Evolutionary conservation across 2,888 invertebrate species (phyloP).

Genomic region (Poecilus cupreus): DNA sequence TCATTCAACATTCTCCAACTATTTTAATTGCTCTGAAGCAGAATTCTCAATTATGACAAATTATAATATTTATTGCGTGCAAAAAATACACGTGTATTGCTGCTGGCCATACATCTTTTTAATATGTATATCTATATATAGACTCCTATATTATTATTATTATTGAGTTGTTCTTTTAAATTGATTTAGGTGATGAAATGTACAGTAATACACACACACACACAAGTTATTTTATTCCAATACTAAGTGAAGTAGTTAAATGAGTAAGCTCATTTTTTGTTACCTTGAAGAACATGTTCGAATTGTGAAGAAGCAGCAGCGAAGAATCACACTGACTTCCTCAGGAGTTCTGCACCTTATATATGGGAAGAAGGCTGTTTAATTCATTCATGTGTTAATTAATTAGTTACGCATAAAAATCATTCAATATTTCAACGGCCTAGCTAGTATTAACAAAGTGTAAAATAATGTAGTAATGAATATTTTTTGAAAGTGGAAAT

Average conservation of each 20-base stretch:
- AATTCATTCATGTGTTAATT: constrained; percentile 35
- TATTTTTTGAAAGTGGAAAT: constrained; percentile 44
- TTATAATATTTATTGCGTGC: not conserved
- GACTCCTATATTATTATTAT: too few species aligned
- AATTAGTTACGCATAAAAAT: constrained; percentile 48
- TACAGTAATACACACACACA: too few species aligned
- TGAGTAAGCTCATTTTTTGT: not conserved
- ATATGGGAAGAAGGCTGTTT: not conserved
- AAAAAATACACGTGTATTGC: constrained; percentile 37
- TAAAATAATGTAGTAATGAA: constrained; percentile 36
- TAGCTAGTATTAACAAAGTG: constrained; percentile 6
- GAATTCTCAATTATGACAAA: not conserved
- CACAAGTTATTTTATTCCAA: too few species aligned
- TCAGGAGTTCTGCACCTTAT: not conserved
- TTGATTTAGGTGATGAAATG: too few species aligned
- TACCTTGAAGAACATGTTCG: constrained; percentile 49
- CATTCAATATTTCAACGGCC: not conserved
- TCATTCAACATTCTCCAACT: not conserved
- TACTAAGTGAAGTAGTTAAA: too few species aligned
- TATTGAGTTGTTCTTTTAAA: too few species aligned
- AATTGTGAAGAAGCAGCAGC: not conserved
- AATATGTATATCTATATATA: not conserved
- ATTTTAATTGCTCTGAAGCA: not conserved
- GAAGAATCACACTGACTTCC: not conserved
- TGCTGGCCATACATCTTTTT: not conserved